These are phyloP conservation scores for Trachurus trachurus DNA, from an alignment of 2,797 vertebrate species.

Conservation along the genomic window DNA sequence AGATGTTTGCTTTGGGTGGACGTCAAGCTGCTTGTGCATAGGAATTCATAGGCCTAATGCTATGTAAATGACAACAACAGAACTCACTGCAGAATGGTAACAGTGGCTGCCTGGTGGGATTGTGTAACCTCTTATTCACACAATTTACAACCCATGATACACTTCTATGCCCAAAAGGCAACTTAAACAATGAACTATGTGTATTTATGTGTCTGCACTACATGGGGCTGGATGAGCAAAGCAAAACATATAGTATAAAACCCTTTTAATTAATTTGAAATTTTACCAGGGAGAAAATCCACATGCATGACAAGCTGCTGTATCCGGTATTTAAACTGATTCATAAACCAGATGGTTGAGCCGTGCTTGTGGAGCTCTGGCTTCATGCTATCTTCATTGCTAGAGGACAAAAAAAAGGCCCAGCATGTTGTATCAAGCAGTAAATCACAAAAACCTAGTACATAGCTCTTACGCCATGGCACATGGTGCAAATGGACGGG, in stretches of 20 bases:
- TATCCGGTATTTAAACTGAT: slow-evolving; percentile 85
- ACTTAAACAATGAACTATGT: slow-evolving; percentile 24
- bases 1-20: slow-evolving; percentile 48
- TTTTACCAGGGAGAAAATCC: slow-evolving; percentile 76
- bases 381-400: slow-evolving; percentile 65
- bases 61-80: slow-evolving; percentile 39
- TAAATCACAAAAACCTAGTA: slow-evolving; percentile 47
- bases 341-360: slow-evolving; percentile 84
- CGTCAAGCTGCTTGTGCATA: slow-evolving; percentile 29
- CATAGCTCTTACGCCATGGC: slow-evolving; percentile 19
- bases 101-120: slow-evolving; percentile 17
- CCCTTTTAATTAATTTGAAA: slow-evolving; percentile 74
- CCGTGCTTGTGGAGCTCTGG: slow-evolving; percentile 63
- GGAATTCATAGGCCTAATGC: slow-evolving; percentile 34
- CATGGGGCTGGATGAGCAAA: slow-evolving; percentile 34
- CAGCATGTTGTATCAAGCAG: slow-evolving; percentile 50
- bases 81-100: slow-evolving; percentile 24
- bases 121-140: slow-evolving; percentile 21
- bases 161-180: slow-evolving; percentile 18
- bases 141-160: slow-evolving; percentile 13
- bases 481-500: background rate
- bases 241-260: slow-evolving; percentile 51
- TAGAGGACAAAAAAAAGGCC: slow-evolving; percentile 43
- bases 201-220: slow-evolving; percentile 12
- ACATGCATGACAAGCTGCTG: slow-evolving; percentile 80